These are phyloP conservation scores for Drosophila quasianomalipes DNA, from an alignment of 2,888 invertebrate species.

Conservation along the genomic window DNA sequence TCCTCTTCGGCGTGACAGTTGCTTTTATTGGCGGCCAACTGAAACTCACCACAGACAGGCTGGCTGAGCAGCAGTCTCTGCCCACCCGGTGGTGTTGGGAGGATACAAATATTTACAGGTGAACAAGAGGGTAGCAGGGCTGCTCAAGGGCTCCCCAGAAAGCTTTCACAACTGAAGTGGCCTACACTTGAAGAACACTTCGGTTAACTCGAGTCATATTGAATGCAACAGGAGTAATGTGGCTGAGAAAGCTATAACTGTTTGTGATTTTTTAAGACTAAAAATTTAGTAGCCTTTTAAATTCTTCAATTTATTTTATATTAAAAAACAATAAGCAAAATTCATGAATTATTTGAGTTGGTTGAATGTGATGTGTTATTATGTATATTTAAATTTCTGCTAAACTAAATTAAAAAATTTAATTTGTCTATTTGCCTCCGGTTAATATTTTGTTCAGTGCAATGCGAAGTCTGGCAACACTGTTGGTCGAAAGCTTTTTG, in stretches of 20 bases:
- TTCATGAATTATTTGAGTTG: neutral
- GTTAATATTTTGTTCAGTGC: neutral
- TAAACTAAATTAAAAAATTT: neutral
- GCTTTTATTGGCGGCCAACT: conserved; percentile 74
- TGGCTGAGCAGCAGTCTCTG: conserved; percentile 44
- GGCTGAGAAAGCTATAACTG: neutral
- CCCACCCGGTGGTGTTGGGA: conserved; percentile 36
- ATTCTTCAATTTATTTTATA: neutral
- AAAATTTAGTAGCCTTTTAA: neutral
- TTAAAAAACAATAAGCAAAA: neutral
- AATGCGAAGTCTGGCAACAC: conserved; percentile 37
- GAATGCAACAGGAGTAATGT: neutral
- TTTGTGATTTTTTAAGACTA: neutral
- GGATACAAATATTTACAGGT: conserved; percentile 77
- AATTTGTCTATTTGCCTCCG: neutral
- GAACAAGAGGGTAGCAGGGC: conserved; percentile 28
- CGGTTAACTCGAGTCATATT: neutral
- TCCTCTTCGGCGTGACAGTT: conserved; percentile 42
- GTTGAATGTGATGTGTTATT: neutral
- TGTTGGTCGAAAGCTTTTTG: conserved; percentile 26
- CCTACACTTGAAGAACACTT: conserved; percentile 12
- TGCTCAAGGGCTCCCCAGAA: conserved; percentile 14
- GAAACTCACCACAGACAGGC: conserved; percentile 72
- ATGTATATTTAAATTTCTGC: neutral
- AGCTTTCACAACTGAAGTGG: conserved; percentile 36